Conservation (phyloP, 2,797 vertebrate genomes). For the Sarcophilus harrisii region DNA sequence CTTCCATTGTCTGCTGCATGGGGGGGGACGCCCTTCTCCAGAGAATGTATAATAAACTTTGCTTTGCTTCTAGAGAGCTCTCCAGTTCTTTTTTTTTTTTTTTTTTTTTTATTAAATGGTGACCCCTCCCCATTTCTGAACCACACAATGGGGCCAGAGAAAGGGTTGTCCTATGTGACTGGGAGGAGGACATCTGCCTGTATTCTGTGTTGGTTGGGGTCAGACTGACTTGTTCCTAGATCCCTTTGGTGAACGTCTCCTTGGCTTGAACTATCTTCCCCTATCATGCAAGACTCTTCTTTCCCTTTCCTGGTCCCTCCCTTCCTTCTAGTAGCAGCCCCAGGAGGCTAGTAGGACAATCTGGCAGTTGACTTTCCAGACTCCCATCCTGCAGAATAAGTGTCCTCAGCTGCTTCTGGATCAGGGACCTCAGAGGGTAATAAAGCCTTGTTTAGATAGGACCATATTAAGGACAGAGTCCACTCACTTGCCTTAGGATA, state of each 20-base stretch:
- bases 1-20: no score
- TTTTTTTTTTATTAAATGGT: no score
- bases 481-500: not conserved
- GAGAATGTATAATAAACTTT: no score
- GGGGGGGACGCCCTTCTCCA: no score
- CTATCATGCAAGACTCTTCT: not conserved
- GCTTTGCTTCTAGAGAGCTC: no score
- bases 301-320: not conserved
- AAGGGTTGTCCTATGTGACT: not conserved
- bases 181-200: no score
- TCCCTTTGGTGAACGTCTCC: not conserved
- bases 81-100: no score
- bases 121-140: no score
- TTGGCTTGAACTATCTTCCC: constrained; percentile 32
- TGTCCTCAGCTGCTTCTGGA: not conserved
- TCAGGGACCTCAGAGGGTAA: not conserved
- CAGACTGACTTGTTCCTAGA: not conserved
- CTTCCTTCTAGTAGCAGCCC: not conserved
- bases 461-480: not conserved
- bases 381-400: not conserved
- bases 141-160: no score
- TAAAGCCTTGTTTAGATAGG: not conserved
- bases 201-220: not conserved
- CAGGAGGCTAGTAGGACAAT: not conserved
- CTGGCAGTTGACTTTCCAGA: not conserved